Percentiles rank a stretch among this genome's conserved stretches.
Evolutionary conservation across 2,888 invertebrate genomes (phyloP).

Genomic region (Brenthis daphne): DNA sequence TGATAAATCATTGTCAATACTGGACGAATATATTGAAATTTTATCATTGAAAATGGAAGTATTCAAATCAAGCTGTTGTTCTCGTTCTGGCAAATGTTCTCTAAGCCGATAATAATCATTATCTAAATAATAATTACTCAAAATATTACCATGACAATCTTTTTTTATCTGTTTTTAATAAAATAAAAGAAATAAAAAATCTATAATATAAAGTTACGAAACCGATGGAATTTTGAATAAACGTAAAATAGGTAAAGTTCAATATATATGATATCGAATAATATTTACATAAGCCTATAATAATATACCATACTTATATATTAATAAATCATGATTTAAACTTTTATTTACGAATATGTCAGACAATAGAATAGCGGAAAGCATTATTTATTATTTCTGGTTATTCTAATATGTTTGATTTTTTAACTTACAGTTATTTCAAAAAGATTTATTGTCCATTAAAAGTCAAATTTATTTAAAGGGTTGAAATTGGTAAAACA

Average conservation of each 20-base stretch:
- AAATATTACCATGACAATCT: too few relatives aligned
- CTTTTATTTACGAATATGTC: background rate
- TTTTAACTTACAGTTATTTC: background rate
- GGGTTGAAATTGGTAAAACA: background rate
- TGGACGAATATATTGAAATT: slow-evolving; percentile 2
- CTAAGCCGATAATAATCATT: too few relatives aligned
- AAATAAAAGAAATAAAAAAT: background rate
- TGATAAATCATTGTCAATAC: slow-evolving; percentile 36
- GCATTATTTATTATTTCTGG: background rate
- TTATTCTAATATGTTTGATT: background rate
- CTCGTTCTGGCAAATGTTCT: background rate
- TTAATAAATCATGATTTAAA: slow-evolving; percentile 1
- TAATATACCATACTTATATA: background rate
- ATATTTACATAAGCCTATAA: background rate
- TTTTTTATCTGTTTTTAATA: too few relatives aligned
- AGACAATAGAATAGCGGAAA: background rate
- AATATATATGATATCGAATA: too few relatives aligned
- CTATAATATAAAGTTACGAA: background rate
- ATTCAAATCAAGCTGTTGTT: background rate
- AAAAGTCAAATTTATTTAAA: background rate
- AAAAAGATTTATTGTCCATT: background rate
- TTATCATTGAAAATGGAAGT: slow-evolving; percentile 23
- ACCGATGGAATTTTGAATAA: background rate
- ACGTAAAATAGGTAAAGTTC: too few relatives aligned
- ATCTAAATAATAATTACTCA: too few relatives aligned